phyloP scores from a whole-genome alignment of 2,797 vertebrate species.

The Aythya fuligula region DNA sequence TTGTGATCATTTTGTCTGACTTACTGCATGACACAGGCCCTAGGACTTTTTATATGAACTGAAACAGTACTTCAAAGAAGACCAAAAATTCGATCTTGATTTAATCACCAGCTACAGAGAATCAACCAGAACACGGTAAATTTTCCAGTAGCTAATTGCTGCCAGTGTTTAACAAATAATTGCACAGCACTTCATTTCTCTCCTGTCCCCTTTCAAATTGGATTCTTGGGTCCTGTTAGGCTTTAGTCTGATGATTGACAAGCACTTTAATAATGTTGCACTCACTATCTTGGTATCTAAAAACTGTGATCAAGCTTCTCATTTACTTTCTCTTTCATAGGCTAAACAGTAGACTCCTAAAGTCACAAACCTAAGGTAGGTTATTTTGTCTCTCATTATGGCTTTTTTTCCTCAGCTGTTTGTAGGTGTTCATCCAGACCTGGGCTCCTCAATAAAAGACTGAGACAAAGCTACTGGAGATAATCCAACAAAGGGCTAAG shows the following conservation, averaged over 20 bases:
- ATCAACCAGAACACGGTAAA: background rate
- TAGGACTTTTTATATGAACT: conserved; percentile 30
- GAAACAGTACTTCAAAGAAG: conserved; percentile 29
- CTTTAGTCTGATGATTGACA: background rate
- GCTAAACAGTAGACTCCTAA: background rate
- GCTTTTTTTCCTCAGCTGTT: background rate
- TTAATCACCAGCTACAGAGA: conserved; percentile 20
- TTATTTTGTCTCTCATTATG: background rate
- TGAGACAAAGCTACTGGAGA: background rate
- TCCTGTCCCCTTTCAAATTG: background rate
- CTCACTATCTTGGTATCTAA: background rate
- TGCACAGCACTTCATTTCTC: background rate
- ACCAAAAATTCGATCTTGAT: conserved; percentile 10
- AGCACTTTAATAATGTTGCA: background rate
- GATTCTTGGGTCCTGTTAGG: background rate
- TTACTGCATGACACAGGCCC: background rate
- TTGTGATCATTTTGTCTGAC: conserved; percentile 6
- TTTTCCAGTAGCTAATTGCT: conserved; percentile 49
- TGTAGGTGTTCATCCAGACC: background rate
- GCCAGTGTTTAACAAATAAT: conserved; percentile 41
- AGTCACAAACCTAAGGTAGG: background rate
- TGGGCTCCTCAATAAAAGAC: background rate
- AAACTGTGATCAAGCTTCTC: background rate
- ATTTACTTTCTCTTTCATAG: background rate
- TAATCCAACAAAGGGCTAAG: background rate